A percentile compares a stretch with the other conserved stretches of the same genome.
Evolutionary conservation across 2,113 vertebrate genomes (phyloP).

Genomic region (Nycticorax nycticorax): DNA sequence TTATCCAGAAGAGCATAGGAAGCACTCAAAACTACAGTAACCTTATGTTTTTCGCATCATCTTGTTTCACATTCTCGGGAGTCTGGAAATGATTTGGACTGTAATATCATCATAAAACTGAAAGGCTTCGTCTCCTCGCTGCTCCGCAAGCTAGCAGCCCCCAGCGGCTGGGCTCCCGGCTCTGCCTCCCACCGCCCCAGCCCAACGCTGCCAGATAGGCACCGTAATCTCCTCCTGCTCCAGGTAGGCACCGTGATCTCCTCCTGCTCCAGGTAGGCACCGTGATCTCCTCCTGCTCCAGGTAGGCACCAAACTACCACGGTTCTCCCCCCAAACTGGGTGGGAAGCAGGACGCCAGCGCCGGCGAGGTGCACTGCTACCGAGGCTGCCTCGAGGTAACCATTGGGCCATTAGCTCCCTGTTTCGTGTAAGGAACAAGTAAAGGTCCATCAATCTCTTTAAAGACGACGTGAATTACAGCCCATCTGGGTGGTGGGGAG

Average conservation of each 20-base stretch:
- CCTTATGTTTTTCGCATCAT: conserved; percentile 47
- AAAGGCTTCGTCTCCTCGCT: background rate
- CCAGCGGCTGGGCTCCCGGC: background rate
- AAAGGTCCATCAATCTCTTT: background rate
- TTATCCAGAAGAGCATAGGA: background rate
- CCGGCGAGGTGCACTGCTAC: rapidly evolving
- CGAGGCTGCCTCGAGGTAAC: too few relatives aligned
- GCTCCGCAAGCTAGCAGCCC: background rate
- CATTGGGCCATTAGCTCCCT: background rate
- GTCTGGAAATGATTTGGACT: conserved; percentile 40
- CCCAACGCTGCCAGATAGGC: background rate
- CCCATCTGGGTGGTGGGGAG: background rate
- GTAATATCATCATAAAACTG: background rate
- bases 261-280: too few relatives aligned
- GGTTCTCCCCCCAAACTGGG: background rate
- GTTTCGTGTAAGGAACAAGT: too few relatives aligned
- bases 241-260: too few relatives aligned
- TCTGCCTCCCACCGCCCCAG: background rate
- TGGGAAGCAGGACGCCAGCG: rapidly evolving
- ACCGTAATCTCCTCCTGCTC: too few relatives aligned
- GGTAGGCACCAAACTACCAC: background rate
- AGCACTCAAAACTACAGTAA: background rate
- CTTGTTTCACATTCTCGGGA: background rate
- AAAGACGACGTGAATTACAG: background rate
- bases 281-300: background rate